Evolutionary conservation across 2,888 invertebrate species (phyloP).

Genomic region (Drosophila hamatofila): DNA sequence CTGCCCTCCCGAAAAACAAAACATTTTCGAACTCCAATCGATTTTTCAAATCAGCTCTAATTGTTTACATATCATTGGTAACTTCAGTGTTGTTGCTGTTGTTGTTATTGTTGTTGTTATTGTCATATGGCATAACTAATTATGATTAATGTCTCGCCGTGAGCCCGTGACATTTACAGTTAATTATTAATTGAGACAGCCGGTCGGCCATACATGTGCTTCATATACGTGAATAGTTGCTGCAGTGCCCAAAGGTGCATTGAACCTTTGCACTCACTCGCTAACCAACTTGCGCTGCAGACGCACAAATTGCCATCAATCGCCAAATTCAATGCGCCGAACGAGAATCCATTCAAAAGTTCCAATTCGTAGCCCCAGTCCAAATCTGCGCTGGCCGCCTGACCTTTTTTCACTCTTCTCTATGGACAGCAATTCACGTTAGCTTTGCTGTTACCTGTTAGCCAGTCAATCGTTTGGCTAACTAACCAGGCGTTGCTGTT

Average conservation of each 20-base stretch:
- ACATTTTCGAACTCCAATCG: slow-evolving; percentile 49
- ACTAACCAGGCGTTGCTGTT: slow-evolving; percentile 42
- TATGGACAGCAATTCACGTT: slow-evolving; percentile 23
- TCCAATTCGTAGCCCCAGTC: slow-evolving; percentile 16
- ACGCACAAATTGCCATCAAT: slow-evolving; percentile 42
- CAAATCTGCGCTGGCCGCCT: slow-evolving; percentile 21
- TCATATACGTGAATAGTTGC: slow-evolving; percentile 24
- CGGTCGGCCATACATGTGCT: slow-evolving; percentile 9
- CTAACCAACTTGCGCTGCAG: background rate
- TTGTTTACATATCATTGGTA: slow-evolving; percentile 77
- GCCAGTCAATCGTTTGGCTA: slow-evolving; percentile 37
- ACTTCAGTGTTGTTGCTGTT: slow-evolving; percentile 35
- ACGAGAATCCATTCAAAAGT: slow-evolving; percentile 10
- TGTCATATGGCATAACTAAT: slow-evolving; percentile 80
- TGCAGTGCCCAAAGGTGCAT: slow-evolving; percentile 54
- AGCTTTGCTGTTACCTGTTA: slow-evolving; percentile 7
- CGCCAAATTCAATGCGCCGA: slow-evolving; percentile 35
- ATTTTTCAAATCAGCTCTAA: slow-evolving; percentile 74
- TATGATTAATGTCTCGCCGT: slow-evolving; percentile 73
- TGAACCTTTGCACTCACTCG: slow-evolving; percentile 54
- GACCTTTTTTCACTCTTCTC: slow-evolving; percentile 24
- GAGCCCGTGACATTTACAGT: slow-evolving; percentile 75
- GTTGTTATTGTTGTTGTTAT: slow-evolving; percentile 40
- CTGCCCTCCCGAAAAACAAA: slow-evolving; percentile 32
- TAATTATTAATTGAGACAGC: slow-evolving; percentile 67